Evolutionary conservation across 2,888 invertebrate genomes (phyloP).

Genomic region (Lumbricus terrestris): DNA sequence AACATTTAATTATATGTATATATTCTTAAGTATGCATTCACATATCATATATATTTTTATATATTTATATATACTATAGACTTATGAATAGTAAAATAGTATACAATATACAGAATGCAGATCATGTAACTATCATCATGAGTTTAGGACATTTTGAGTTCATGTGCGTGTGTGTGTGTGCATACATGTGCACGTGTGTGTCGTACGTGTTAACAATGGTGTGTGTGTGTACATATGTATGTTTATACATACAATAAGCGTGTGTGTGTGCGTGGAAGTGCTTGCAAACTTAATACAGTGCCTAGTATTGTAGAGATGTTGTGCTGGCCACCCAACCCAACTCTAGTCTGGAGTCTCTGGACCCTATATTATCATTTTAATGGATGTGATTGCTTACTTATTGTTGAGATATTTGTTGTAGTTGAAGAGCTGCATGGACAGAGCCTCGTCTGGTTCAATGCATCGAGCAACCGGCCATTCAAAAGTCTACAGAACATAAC

Average conservation of each 20-base stretch:
- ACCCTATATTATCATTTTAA: too few species aligned
- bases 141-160: not conserved
- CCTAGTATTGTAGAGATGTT: too few species aligned
- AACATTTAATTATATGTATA: not conserved
- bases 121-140: not conserved
- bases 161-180: not conserved
- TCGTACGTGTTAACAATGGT: too few species aligned
- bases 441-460: constrained; percentile 65
- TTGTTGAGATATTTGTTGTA: constrained; percentile 66
- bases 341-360: too few species aligned
- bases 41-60: not conserved
- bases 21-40: not conserved
- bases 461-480: constrained; percentile 69
- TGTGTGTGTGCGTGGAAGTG: too few species aligned
- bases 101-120: not conserved
- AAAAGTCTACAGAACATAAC: constrained; percentile 52
- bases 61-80: not conserved
- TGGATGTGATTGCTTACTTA: constrained; percentile 49
- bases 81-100: too few species aligned
- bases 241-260: too few species aligned
- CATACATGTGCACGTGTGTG: too few species aligned
- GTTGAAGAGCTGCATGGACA: constrained; percentile 63
- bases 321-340: too few species aligned
- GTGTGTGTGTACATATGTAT: too few species aligned
- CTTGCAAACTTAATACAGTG: too few species aligned